These are phyloP conservation scores for Drosophila stalkeri DNA, from an alignment of 2,888 invertebrate species.

Conservation along the genomic window DNA sequence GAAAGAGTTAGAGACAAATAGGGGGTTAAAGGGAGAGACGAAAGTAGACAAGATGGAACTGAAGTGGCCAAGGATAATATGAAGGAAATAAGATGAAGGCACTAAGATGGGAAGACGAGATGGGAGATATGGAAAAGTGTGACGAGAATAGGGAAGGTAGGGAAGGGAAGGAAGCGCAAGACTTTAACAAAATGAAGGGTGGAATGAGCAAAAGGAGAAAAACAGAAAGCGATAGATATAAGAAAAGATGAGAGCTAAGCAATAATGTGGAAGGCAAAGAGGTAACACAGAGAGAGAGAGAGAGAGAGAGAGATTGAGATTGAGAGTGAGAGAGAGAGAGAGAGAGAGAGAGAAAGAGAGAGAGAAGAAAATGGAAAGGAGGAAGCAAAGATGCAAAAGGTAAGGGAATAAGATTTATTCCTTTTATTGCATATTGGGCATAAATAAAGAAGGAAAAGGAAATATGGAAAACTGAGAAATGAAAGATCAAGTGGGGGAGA, in stretches of 20 bases:
- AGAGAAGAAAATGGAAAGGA: neutral
- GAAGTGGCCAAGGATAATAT: too few species aligned
- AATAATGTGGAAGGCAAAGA: neutral
- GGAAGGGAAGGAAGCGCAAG: neutral
- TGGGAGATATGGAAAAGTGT: neutral
- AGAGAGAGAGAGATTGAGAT: neutral
- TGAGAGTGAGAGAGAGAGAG: neutral
- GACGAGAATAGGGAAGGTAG: neutral
- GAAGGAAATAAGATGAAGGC: too few species aligned
- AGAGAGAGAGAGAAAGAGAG: neutral
- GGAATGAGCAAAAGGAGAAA: neutral
- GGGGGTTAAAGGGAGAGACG: neutral
- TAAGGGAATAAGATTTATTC: neutral
- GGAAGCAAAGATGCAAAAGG: neutral
- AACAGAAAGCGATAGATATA: neutral
- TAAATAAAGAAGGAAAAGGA: neutral
- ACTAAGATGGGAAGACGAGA: too few species aligned
- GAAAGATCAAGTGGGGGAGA: neutral
- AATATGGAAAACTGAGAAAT: neutral
- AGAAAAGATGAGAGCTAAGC: neutral
- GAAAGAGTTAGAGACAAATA: too few species aligned
- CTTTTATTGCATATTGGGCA: too few species aligned
- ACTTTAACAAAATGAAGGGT: too few species aligned
- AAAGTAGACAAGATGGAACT: too few species aligned
- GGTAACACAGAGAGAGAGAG: neutral